Conservation (phyloP, 2,113 vertebrate species). For the Vulpes ferrilata region DNA sequence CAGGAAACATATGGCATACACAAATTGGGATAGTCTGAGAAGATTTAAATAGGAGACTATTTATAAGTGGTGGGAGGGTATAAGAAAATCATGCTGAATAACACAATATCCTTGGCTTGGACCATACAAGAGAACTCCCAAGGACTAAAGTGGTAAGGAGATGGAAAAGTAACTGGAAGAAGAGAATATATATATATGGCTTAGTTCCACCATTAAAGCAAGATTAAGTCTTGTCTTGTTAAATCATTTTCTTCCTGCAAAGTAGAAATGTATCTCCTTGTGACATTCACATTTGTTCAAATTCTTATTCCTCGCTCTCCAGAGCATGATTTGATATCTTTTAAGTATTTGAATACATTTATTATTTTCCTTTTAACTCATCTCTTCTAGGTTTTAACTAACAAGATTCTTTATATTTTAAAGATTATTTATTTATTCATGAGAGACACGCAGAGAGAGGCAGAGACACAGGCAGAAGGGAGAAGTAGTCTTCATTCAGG, state of each 20-base stretch:
- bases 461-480: too few relatives aligned
- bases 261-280: neutral
- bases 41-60: conserved; percentile 59
- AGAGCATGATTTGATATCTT: neutral
- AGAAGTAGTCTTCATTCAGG: too few relatives aligned
- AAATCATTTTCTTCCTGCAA: neutral
- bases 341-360: neutral
- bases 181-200: neutral
- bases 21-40: conserved; percentile 29
- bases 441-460: too few relatives aligned
- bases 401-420: neutral
- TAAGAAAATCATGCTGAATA: conserved; percentile 40
- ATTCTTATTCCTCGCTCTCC: neutral
- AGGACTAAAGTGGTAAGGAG: neutral
- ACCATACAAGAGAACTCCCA: neutral
- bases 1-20: conserved; percentile 58
- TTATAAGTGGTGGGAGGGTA: conserved; percentile 11
- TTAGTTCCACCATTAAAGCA: neutral
- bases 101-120: neutral
- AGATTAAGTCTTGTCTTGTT: neutral
- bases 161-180: neutral
- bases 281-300: neutral
- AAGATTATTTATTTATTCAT: too few relatives aligned
- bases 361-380: neutral
- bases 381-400: neutral